phyloP scores from a whole-genome alignment of 2,113 vertebrate genomes.

The Choloepus hoffmanni region DNA sequence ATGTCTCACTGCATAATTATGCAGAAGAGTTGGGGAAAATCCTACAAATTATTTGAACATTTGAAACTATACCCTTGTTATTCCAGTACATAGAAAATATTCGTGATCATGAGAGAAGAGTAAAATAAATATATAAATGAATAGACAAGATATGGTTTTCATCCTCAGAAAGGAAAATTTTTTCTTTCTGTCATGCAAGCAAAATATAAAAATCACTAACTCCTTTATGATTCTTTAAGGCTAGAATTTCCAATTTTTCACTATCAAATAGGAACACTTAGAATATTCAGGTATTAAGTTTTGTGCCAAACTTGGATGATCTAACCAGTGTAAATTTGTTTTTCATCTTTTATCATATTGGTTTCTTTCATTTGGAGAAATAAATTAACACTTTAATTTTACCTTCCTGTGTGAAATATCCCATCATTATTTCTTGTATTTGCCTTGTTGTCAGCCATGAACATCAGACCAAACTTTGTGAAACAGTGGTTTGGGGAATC shows the following conservation, averaged over 20 bases:
- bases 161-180: not conserved
- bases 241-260: not conserved
- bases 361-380: not conserved
- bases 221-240: not conserved
- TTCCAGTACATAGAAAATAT: not conserved
- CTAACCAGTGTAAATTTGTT: not conserved
- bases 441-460: not conserved
- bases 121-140: not conserved
- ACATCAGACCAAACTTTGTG: not conserved
- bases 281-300: not conserved
- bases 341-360: not conserved
- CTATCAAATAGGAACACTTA: not conserved
- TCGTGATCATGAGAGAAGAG: not conserved
- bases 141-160: not conserved
- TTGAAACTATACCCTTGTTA: not conserved
- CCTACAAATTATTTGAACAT: not conserved
- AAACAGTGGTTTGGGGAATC: not conserved
- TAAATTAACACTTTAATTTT: not conserved
- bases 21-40: not conserved
- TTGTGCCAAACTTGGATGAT: not conserved
- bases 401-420: not conserved
- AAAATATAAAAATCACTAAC: not conserved
- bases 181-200: not conserved
- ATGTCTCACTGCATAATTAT: conserved; percentile 12
- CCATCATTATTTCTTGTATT: not conserved